phyloP scores from a whole-genome alignment of 2,888 invertebrate species.

The Cenopis cana region DNA sequence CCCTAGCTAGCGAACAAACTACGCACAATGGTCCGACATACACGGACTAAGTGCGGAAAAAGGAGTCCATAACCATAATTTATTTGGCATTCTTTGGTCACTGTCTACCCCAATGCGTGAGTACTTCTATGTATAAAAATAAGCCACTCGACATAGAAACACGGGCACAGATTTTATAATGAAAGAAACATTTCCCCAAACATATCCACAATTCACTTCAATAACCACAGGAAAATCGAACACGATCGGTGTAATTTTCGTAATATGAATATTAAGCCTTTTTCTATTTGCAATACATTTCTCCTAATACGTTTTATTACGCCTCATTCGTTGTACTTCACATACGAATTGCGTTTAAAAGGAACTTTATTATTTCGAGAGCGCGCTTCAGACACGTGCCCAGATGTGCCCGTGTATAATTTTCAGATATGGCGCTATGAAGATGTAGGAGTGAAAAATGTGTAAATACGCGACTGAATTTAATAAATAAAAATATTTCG shows the following conservation, averaged over 20 bases:
- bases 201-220: constrained; percentile 16
- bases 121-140: not conserved
- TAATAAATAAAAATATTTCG: constrained; percentile 21
- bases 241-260: constrained; percentile 37
- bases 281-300: constrained; percentile 80
- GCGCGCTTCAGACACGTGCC: constrained; percentile 60
- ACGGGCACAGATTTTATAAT: not conserved
- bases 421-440: constrained; percentile 68
- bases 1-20: no score
- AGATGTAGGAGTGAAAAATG: constrained; percentile 68
- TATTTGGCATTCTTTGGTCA: no score
- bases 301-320: constrained; percentile 79
- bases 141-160: not conserved
- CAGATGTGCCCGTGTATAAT: constrained; percentile 77
- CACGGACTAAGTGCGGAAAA: no score
- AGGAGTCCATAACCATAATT: no score
- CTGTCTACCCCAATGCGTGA: no score
- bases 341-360: constrained; percentile 83
- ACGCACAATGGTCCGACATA: no score
- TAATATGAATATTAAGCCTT: constrained; percentile 50
- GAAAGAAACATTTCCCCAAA: not conserved
- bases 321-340: constrained; percentile 79
- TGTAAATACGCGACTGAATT: constrained; percentile 58
- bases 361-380: constrained; percentile 80
- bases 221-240: constrained; percentile 26